These are phyloP conservation scores for Champsocephalus gunnari DNA, from an alignment of 2,797 vertebrate genomes.

Conservation along the genomic window DNA sequence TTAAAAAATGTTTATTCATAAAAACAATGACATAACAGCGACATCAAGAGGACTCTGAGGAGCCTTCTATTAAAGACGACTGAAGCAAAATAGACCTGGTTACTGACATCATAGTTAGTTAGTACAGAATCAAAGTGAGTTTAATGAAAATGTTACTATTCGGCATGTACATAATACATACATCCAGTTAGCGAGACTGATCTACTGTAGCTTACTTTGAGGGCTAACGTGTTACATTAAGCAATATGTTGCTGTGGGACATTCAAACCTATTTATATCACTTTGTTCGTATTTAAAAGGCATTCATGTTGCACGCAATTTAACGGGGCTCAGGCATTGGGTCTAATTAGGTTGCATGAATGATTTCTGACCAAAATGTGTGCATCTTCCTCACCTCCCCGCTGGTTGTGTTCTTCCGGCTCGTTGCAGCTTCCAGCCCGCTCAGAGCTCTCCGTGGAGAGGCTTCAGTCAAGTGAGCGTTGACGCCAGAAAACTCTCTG, in stretches of 20 bases:
- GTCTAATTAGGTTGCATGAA: not conserved
- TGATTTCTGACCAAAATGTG: constrained; percentile 28
- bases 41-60: constrained; percentile 36
- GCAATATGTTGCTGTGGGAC: not conserved
- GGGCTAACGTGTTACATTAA: no score
- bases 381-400: constrained; percentile 70
- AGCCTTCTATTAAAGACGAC: not conserved
- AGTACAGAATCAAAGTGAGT: not conserved
- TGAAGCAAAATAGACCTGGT: not conserved
- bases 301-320: not conserved
- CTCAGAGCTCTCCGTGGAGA: constrained; percentile 24
- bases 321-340: rapidly evolving
- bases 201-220: not conserved
- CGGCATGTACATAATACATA: not conserved
- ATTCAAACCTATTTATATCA: not conserved
- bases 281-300: not conserved
- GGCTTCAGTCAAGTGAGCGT: constrained; percentile 19
- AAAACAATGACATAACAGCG: constrained; percentile 32
- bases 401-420: constrained; percentile 58
- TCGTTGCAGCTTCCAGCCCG: constrained; percentile 69
- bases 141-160: not conserved
- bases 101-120: not conserved
- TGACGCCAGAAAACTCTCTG: not conserved
- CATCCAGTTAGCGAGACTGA: not conserved
- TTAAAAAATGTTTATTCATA: not conserved